Conservation (phyloP, 2,113 vertebrate genomes). For the Cinclus mexicanus region DNA sequence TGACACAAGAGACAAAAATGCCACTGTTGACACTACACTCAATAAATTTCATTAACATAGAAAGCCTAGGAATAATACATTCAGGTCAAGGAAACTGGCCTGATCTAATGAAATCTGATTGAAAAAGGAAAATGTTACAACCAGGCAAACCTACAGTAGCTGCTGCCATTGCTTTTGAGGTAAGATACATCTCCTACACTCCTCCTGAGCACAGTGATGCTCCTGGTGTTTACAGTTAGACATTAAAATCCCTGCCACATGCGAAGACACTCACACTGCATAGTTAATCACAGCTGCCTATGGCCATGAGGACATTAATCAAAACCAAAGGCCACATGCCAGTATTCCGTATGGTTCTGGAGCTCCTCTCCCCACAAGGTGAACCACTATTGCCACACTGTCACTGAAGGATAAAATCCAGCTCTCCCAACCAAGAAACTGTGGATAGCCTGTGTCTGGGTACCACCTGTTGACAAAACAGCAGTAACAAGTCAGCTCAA, state of each 20-base stretch:
- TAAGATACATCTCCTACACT: not conserved
- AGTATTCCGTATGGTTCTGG: not conserved
- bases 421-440: not conserved
- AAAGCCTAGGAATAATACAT: not conserved
- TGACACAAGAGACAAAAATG: not conserved
- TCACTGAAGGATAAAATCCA: not conserved
- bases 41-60: not conserved
- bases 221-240: not conserved
- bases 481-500: not conserved
- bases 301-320: not conserved
- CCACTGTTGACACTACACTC: not conserved
- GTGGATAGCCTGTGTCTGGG: not conserved
- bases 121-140: not conserved
- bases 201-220: not conserved
- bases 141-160: not conserved
- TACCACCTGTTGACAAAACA: not conserved
- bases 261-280: not conserved
- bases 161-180: too few relatives aligned
- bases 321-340: not conserved
- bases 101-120: not conserved
- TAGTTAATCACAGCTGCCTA: not conserved
- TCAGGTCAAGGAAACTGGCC: not conserved
- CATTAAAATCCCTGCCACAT: not conserved
- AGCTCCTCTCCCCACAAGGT: not conserved
- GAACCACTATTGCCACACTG: not conserved